These are phyloP conservation scores for Oophaga sylvatica DNA, from an alignment of 2,797 vertebrate genomes.

Conservation along the genomic window DNA sequence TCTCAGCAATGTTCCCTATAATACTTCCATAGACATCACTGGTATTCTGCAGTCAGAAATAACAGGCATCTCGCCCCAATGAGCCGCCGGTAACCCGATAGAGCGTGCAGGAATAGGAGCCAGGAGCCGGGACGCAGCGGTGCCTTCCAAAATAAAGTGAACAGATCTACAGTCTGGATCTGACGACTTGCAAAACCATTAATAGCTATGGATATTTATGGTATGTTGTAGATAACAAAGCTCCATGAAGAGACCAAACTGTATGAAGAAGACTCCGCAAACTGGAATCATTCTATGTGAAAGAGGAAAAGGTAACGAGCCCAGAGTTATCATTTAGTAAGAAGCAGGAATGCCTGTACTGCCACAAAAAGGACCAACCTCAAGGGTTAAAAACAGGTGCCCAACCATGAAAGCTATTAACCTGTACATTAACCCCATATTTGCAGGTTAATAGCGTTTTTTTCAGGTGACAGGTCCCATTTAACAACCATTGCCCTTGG, in stretches of 20 bases:
- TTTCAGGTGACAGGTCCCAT: too few species aligned
- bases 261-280: neutral
- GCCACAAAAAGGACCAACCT: too few species aligned
- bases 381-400: too few species aligned
- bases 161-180: slow-evolving; percentile 29
- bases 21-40: slow-evolving; percentile 5
- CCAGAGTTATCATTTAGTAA: too few species aligned
- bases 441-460: too few species aligned
- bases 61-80: neutral
- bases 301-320: neutral
- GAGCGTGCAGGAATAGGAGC: neutral
- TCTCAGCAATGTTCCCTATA: slow-evolving; percentile 23
- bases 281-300: neutral
- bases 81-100: slow-evolving; percentile 29
- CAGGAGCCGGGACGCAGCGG: neutral
- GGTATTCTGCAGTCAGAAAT: slow-evolving; percentile 28
- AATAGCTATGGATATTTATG: slow-evolving; percentile 3
- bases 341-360: too few species aligned
- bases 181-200: neutral
- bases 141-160: slow-evolving; percentile 54
- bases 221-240: neutral
- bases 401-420: too few species aligned
- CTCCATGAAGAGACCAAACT: neutral
- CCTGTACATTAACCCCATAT: too few species aligned
- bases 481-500: too few species aligned